Conservation (phyloP, 2,888 invertebrate genomes). For the Phasia obesa region DNA sequence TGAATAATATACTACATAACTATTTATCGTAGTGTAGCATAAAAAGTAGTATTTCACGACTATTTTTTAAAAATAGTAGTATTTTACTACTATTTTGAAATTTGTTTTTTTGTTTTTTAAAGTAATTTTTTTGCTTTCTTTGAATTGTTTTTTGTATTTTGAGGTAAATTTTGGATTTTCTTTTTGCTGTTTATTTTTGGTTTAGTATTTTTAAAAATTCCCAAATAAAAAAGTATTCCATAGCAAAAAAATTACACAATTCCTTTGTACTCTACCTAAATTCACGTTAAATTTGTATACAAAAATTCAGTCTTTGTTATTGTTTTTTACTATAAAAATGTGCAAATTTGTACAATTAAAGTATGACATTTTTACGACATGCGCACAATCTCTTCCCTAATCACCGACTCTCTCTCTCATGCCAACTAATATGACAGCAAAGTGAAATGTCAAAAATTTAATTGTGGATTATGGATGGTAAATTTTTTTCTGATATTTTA, state of each 20-base stretch:
- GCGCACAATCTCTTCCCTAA: constrained; percentile 29
- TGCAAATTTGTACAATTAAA: constrained; percentile 17
- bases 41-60: too few relatives aligned
- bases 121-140: too few relatives aligned
- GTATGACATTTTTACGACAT: constrained; percentile 61
- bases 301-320: constrained; percentile 2
- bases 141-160: too few relatives aligned
- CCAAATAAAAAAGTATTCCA: too few relatives aligned
- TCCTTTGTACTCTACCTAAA: background rate
- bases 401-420: background rate
- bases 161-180: too few relatives aligned
- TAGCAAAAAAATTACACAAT: constrained; percentile 1
- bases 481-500: constrained; percentile 15
- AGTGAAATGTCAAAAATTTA: constrained; percentile 63
- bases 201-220: too few relatives aligned
- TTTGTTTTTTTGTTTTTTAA: too few relatives aligned
- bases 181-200: too few relatives aligned
- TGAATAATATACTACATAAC: too few relatives aligned
- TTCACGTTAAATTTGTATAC: constrained; percentile 9
- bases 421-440: constrained; percentile 8
- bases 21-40: too few relatives aligned
- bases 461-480: constrained; percentile 59
- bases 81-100: too few relatives aligned
- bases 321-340: constrained; percentile 25
- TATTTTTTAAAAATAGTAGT: too few relatives aligned